Conservation (phyloP, 2,888 invertebrate species). For the Lasius fuliginosus region DNA sequence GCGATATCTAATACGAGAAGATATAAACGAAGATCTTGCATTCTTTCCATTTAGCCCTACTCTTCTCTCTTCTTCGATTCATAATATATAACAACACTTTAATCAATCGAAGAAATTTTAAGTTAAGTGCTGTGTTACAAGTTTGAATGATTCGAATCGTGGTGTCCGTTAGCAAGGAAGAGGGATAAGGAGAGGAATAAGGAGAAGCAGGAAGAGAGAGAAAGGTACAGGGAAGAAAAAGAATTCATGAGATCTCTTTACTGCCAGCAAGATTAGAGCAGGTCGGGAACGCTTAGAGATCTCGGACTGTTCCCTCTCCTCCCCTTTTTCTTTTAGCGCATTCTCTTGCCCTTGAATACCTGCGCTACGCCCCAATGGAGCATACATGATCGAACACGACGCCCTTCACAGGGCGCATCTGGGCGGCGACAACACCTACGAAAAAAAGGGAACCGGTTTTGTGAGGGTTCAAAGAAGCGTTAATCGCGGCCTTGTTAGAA, state of each 20-base stretch:
- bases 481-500: slow-evolving; percentile 44
- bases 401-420: slow-evolving; percentile 63
- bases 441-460: slow-evolving; percentile 70
- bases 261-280: slow-evolving; percentile 76
- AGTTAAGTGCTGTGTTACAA: slow-evolving; percentile 63
- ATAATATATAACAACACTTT: slow-evolving; percentile 34
- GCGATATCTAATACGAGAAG: too few relatives aligned
- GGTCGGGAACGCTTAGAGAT: slow-evolving; percentile 75
- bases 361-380: slow-evolving; percentile 65
- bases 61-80: slow-evolving; percentile 15
- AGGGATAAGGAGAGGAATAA: neutral
- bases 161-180: slow-evolving; percentile 50
- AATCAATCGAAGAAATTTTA: slow-evolving; percentile 67
- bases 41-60: neutral
- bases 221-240: slow-evolving; percentile 1
- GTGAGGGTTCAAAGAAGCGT: slow-evolving; percentile 44
- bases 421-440: slow-evolving; percentile 64
- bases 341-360: slow-evolving; percentile 70
- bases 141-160: slow-evolving; percentile 56
- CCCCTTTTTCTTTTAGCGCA: slow-evolving; percentile 39
- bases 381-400: slow-evolving; percentile 51
- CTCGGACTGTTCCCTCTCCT: slow-evolving; percentile 46
- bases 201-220: neutral
- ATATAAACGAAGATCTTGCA: neutral
- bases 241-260: slow-evolving; percentile 61